Evolutionary conservation across 2,797 vertebrate genomes (phyloP).

Genomic region (Hirundo rustica): DNA sequence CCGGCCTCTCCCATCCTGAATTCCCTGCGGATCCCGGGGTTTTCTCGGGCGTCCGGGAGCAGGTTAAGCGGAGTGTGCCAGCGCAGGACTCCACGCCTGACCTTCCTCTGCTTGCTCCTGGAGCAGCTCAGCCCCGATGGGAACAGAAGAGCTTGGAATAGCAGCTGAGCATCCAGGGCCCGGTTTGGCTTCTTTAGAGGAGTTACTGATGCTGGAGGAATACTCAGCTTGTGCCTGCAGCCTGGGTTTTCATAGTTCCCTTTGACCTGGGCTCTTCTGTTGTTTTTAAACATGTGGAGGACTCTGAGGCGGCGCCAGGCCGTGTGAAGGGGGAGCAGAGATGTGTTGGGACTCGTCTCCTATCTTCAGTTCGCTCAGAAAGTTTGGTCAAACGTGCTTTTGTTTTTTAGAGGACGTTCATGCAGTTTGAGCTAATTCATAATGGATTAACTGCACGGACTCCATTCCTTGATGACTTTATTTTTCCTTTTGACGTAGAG

Average conservation of each 20-base stretch:
- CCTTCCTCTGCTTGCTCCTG: background rate
- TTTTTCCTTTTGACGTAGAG: background rate
- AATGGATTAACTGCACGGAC: background rate
- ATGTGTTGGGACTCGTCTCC: conserved; percentile 43
- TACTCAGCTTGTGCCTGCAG: background rate
- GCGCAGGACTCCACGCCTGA: background rate
- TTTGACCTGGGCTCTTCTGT: background rate
- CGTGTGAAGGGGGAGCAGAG: conserved; percentile 32
- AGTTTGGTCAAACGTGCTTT: background rate
- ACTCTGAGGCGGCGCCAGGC: conserved; percentile 35
- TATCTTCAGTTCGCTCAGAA: background rate
- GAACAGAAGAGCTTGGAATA: background rate
- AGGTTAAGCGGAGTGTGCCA: background rate
- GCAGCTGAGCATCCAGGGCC: background rate
- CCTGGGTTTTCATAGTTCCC: background rate
- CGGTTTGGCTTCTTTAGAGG: background rate
- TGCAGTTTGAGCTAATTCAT: background rate
- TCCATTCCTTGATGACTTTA: background rate
- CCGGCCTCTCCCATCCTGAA: background rate
- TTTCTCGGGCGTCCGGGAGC: background rate
- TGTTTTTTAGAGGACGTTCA: background rate
- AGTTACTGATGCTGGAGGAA: background rate
- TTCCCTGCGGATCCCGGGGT: rapidly evolving
- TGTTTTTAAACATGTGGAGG: background rate
- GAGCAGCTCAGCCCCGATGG: background rate